phyloP scores from a whole-genome alignment of 35 echinoderm and acorn worm genomes.

The Hemicentrotus pulcherrimus region DNA sequence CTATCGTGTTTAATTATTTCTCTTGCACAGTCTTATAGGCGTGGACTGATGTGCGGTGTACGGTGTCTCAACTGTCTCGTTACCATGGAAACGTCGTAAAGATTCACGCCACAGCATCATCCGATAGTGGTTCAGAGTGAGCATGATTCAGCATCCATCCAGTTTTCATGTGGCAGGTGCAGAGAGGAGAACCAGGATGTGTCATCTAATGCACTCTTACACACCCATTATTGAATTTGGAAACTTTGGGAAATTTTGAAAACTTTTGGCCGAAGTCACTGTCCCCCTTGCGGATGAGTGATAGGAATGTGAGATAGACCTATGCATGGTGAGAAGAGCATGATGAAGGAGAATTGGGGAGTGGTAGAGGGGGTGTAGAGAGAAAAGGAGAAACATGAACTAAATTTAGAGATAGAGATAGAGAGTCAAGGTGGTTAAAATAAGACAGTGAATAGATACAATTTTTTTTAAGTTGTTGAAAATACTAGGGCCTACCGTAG shows the following conservation, averaged over 20 bases:
- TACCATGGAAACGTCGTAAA: not conserved
- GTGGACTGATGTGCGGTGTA: not conserved
- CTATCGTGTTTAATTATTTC: not conserved
- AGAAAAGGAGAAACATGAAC: not conserved
- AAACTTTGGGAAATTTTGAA: not conserved
- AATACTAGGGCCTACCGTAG: too few species aligned
- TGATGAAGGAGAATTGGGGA: not conserved
- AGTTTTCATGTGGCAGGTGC: not conserved
- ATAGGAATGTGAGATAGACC: not conserved
- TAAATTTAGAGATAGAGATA: too few species aligned
- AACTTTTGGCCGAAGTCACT: not conserved
- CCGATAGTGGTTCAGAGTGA: not conserved
- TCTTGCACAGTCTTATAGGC: not conserved
- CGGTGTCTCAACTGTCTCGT: not conserved
- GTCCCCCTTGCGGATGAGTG: not conserved
- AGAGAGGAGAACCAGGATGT: not conserved
- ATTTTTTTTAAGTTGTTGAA: too few species aligned
- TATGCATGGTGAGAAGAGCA: not conserved
- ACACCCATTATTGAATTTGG: not conserved
- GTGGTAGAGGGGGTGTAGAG: not conserved
- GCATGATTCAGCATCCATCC: not conserved
- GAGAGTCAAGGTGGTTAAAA: too few species aligned
- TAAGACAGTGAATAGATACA: too few species aligned
- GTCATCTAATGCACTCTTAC: not conserved
- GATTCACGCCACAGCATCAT: not conserved